These are phyloP conservation scores for Congeria kusceri DNA, from an alignment of 2,888 invertebrate species.

Conservation along the genomic window DNA sequence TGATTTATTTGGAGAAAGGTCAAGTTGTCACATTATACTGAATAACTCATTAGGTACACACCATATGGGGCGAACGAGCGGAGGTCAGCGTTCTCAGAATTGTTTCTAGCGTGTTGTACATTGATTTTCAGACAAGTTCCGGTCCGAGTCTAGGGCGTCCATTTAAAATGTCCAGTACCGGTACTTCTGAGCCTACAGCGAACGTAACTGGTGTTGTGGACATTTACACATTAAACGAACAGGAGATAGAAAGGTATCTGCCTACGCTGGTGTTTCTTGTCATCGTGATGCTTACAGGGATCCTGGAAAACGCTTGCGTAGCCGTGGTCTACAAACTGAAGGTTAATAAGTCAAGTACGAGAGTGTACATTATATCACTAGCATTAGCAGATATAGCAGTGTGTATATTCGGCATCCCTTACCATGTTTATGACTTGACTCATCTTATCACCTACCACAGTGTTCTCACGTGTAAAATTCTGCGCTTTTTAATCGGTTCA, in stretches of 20 bases:
- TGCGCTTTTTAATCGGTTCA: conserved; percentile 51
- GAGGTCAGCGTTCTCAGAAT: too few relatives aligned
- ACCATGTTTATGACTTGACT: conserved; percentile 51
- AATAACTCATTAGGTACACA: too few relatives aligned
- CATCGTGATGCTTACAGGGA: conserved; percentile 44
- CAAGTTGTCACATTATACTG: too few relatives aligned
- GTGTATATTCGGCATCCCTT: conserved; percentile 65
- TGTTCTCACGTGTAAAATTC: conserved; percentile 35
- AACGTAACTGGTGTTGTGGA: too few relatives aligned
- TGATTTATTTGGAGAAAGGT: too few relatives aligned
- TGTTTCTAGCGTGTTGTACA: too few relatives aligned
- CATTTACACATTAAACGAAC: conserved; percentile 30
- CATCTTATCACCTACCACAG: conserved; percentile 40
- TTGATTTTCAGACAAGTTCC: too few relatives aligned
- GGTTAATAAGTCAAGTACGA: conserved; percentile 49
- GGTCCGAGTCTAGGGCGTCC: too few relatives aligned
- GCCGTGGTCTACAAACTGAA: conserved; percentile 55
- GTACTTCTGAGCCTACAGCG: too few relatives aligned
- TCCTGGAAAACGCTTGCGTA: conserved; percentile 54
- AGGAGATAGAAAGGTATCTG: conserved; percentile 15
- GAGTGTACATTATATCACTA: conserved; percentile 58
- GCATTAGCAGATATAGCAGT: conserved; percentile 51
- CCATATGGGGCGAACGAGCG: too few relatives aligned
- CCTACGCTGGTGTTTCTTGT: conserved; percentile 38
- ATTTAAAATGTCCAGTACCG: too few relatives aligned